Evolutionary conservation across 2,797 vertebrate species (phyloP), one percentile per base, ranked within the genome.

Genomic region (Aplochiton taeniatus): DNA sequence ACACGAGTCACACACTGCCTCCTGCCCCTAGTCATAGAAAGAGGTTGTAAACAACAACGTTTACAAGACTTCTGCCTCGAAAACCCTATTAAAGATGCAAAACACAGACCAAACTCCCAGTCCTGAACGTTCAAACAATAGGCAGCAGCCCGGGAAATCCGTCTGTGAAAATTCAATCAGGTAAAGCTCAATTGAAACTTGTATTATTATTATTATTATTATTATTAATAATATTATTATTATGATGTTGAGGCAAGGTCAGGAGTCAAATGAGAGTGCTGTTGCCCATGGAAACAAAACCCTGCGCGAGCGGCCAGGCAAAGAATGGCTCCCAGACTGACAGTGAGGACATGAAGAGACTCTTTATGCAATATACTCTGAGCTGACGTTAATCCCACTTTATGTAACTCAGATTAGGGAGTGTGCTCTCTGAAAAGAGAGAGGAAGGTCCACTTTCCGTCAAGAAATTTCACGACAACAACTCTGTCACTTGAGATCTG

Each of bases 391-490:
- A 73, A 88, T 84, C 82, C 69, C 58, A 48, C 76, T 72, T 85
- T 85, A 87, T 58, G 80, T 88, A 89, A 88, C 50, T 78, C 83
- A 82, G 82, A 78, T 88, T 87, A 86, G 45, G 51, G 69, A 79
- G 75, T 53, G 49, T 66, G 65, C 56, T 43, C 56, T 50, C 49
- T 72, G 51, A 57, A 20, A 66, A 65, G 43, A 63, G 45, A 47
- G 19, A 20, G 16, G 54, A 14, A 48, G 66, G 17, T 31, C 47
- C 8, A n/a, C 68, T 43, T 71, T 58, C 56, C 63, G 57, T 50
- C 9, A 4, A 61, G 51, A 61, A 65, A 69, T 69, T 53, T 47
- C 58, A 60, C 14, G 55, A 48, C n/a, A n/a, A n/a, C n/a, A n/a
- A n/a, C 12, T 20, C 43, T n/a, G 41, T 46, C 47, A 19, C 52